Percentiles rank a stretch among this genome's conserved stretches.
Evolutionary conservation across 2,888 invertebrate species (phyloP).

Genomic region (Crossocerus cetratus): DNA sequence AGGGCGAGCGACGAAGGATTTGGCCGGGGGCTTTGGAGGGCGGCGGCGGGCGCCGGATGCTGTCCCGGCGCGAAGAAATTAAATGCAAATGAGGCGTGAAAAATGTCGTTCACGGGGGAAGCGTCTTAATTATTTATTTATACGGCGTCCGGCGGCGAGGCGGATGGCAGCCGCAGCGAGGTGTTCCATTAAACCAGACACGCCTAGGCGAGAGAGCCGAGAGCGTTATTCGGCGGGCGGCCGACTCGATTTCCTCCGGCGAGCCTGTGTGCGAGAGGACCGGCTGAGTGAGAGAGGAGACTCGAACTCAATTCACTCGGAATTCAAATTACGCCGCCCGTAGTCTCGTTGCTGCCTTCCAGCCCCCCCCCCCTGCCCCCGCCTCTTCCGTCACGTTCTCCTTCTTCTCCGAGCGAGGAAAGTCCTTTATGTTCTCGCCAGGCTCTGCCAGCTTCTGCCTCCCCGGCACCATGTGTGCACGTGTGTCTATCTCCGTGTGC

Average conservation of each 20-base stretch:
- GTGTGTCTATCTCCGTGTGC: background rate
- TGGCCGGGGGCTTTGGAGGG: background rate
- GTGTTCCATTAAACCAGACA: slow-evolving; percentile 52
- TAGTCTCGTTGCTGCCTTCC: slow-evolving; percentile 18
- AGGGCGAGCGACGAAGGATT: too few species aligned
- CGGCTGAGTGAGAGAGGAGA: too few species aligned
- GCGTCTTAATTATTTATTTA: slow-evolving; percentile 52
- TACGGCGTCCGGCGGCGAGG: slow-evolving; percentile 21
- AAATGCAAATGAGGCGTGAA: slow-evolving; percentile 34
- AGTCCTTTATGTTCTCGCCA: slow-evolving; percentile 37
- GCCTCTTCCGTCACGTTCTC: slow-evolving; percentile 34
- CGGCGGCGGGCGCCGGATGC: background rate
- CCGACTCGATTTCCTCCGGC: slow-evolving; percentile 61
- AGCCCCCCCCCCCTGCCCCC: slow-evolving; percentile 26
- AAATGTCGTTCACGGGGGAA: slow-evolving; percentile 27
- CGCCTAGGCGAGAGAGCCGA: slow-evolving; percentile 27
- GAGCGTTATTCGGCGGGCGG: slow-evolving; percentile 58
- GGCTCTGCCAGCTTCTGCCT: background rate
- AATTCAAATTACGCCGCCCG: slow-evolving; percentile 69
- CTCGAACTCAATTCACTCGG: slow-evolving; percentile 70
- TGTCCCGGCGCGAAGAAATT: background rate
- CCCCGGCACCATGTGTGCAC: background rate
- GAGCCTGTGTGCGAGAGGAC: slow-evolving; percentile 26
- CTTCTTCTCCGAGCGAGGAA: slow-evolving; percentile 23
- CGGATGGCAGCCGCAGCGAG: slow-evolving; percentile 7